These are phyloP conservation scores for Urocynchramus pylzowi DNA, from an alignment of 2,113 vertebrate species.

Conservation along the genomic window DNA sequence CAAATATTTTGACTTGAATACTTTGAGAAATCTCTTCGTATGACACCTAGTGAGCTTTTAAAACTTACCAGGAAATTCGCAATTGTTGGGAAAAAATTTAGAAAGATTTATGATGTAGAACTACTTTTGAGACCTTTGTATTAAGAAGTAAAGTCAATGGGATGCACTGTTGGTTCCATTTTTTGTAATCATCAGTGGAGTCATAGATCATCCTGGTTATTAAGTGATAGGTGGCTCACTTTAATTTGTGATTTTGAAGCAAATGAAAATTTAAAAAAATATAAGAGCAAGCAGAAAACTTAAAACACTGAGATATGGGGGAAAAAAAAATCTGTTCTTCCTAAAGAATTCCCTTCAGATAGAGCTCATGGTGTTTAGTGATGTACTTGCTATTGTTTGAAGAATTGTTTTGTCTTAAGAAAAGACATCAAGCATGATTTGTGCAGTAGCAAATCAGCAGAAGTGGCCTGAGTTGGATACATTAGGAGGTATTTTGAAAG, in stretches of 20 bases:
- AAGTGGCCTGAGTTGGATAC: slow-evolving; percentile 69
- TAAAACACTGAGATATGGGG: slow-evolving; percentile 78
- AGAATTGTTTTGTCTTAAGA: slow-evolving; percentile 89
- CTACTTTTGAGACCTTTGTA: slow-evolving; percentile 93
- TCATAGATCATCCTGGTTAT: slow-evolving; percentile 81
- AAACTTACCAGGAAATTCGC: slow-evolving; percentile 97
- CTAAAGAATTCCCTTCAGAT: slow-evolving; percentile 92
- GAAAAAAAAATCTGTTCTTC: slow-evolving; percentile 91
- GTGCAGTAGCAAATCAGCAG: slow-evolving; percentile 67
- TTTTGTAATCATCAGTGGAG: slow-evolving; percentile 87
- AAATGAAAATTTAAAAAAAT: slow-evolving; percentile 76
- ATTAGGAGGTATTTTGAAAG: slow-evolving; percentile 77
- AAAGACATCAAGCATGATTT: slow-evolving; percentile 77
- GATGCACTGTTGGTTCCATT: slow-evolving; percentile 87
- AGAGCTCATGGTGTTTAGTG: slow-evolving; percentile 93
- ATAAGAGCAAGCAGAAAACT: slow-evolving; percentile 82
- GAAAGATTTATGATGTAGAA: slow-evolving; percentile 89
- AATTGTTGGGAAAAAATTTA: slow-evolving; percentile 84
- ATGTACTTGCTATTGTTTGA: slow-evolving; percentile 92
- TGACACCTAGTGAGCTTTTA: slow-evolving; percentile 99
- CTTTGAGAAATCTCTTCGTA: slow-evolving; percentile 99
- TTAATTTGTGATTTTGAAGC: slow-evolving; percentile 84
- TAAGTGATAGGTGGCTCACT: slow-evolving; percentile 80
- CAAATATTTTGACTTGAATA: slow-evolving; percentile 99
- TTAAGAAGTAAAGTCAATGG: slow-evolving; percentile 83